Conservation (phyloP, 2,888 invertebrate genomes). For the Hypomecis atomaria region DNA sequence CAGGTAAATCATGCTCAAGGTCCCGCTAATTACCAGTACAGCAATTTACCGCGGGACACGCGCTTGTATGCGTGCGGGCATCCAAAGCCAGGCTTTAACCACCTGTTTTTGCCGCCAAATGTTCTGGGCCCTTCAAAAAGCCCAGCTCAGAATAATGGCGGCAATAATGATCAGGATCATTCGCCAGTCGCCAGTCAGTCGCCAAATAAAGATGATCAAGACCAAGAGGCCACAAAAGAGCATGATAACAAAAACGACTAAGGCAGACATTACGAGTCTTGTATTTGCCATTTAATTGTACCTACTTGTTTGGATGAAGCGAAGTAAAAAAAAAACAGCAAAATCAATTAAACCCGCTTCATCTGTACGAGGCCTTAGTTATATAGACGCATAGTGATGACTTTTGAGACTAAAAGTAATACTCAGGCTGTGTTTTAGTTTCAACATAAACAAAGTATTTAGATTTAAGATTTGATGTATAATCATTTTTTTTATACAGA, state of each 20-base stretch:
- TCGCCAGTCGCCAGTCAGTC: background rate
- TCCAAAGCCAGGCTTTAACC: too few species aligned
- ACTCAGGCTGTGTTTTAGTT: conserved; percentile 26
- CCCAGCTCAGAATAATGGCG: too few species aligned
- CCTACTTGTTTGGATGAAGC: background rate
- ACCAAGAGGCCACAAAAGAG: background rate
- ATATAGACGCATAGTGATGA: conserved; percentile 15
- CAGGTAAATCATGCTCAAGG: too few species aligned
- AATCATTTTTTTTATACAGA: too few species aligned
- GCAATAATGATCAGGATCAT: background rate
- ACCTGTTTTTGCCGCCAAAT: too few species aligned
- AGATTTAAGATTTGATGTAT: background rate
- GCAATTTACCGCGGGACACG: too few species aligned
- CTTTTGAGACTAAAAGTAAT: conserved; percentile 14
- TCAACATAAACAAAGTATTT: background rate
- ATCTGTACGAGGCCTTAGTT: background rate
- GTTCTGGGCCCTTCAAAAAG: too few species aligned
- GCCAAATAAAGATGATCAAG: background rate
- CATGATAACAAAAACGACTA: background rate
- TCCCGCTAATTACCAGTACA: too few species aligned
- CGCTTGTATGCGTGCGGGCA: too few species aligned
- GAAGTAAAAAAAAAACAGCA: background rate
- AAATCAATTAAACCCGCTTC: background rate
- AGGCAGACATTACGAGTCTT: background rate
- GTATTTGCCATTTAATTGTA: too few species aligned